A percentile compares a stretch with the other conserved stretches of the same genome.
These are phyloP conservation scores for Patagioenas fasciata DNA, from an alignment of 2,113 vertebrate genomes.

Conservation along the genomic window DNA sequence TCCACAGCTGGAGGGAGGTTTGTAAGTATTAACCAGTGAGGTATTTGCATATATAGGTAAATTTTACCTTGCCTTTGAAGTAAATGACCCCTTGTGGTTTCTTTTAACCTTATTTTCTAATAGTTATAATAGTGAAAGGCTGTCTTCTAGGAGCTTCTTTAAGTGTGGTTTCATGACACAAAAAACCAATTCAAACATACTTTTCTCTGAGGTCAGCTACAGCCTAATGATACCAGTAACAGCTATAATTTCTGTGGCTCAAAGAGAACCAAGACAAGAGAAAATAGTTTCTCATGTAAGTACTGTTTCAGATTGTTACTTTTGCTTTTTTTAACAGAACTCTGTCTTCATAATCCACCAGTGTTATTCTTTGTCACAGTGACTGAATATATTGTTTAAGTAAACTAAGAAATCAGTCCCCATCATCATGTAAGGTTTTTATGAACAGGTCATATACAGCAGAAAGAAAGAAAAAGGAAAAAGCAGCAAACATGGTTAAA, in stretches of 20 bases:
- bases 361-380: background rate
- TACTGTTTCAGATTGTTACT: background rate
- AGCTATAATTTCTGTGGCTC: background rate
- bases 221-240: background rate
- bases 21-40: background rate
- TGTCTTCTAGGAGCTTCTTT: background rate
- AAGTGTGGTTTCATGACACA: background rate
- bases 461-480: background rate
- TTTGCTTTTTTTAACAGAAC: background rate
- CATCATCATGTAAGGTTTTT: background rate
- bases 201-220: background rate
- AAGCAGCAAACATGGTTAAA: background rate
- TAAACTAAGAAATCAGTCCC: background rate
- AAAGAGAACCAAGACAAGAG: background rate
- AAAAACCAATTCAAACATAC: background rate
- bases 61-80: background rate
- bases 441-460: background rate
- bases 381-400: background rate
- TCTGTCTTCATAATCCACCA: background rate
- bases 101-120: background rate
- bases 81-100: background rate
- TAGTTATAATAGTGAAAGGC: background rate
- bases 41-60: background rate
- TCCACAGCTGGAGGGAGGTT: background rate
- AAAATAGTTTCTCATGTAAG: background rate